Percentiles rank a stretch among this genome's conserved stretches.
These are phyloP conservation scores for Eurosta solidaginis DNA, from an alignment of 1,140 invertebrate species.

Conservation along the genomic window DNA sequence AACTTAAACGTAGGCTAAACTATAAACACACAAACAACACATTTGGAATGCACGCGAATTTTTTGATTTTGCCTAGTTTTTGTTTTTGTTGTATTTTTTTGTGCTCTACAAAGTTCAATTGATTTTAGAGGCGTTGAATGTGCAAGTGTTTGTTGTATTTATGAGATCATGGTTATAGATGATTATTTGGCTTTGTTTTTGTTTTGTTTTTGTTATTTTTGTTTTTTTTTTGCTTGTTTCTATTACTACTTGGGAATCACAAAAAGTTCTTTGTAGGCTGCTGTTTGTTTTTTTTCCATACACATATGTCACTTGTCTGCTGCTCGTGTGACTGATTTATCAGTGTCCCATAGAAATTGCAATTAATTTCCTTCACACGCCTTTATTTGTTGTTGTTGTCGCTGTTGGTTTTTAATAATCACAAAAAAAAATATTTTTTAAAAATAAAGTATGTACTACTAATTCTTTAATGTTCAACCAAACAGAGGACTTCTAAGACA, in stretches of 20 bases:
- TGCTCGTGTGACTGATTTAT: constrained; percentile 22
- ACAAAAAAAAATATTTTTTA: neutral
- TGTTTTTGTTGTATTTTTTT: neutral
- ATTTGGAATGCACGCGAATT: neutral
- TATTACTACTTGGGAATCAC: neutral
- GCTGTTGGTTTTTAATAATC: neutral
- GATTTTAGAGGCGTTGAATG: too few species aligned
- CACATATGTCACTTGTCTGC: neutral
- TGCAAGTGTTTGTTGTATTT: too few species aligned
- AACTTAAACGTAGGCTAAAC: neutral
- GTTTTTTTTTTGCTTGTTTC: neutral
- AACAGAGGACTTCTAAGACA: neutral
- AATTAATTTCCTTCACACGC: neutral
- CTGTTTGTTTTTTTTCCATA: neutral
- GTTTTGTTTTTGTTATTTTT: neutral
- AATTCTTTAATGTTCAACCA: constrained; percentile 7
- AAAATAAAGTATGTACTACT: constrained; percentile 15
- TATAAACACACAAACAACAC: neutral
- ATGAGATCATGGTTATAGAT: too few species aligned
- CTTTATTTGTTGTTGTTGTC: neutral
- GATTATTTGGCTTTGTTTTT: neutral
- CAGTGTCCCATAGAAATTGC: neutral
- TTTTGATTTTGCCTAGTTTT: neutral
- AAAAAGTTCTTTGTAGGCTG: neutral
- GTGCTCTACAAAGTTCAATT: too few species aligned